phyloP scores from a whole-genome alignment of 2,797 vertebrate species.

The Peromyscus eremicus region DNA sequence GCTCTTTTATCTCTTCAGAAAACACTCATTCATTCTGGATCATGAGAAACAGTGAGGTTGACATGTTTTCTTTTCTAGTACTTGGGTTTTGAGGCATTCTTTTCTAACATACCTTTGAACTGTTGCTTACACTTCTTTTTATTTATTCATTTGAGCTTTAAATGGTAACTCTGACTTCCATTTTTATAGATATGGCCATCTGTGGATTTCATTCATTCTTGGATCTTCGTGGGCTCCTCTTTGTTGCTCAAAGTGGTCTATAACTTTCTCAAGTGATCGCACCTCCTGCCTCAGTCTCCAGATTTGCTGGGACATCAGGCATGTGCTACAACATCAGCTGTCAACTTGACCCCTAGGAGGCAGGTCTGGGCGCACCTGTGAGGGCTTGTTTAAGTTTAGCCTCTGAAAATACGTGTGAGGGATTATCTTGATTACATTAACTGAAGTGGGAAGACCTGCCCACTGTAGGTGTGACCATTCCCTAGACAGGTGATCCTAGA shows the following conservation, averaged over 20 bases:
- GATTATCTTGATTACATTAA: neutral
- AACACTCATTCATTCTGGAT: neutral
- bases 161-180: neutral
- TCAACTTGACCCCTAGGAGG: neutral
- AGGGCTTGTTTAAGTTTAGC: neutral
- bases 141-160: conserved; percentile 22
- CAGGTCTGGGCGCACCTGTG: neutral
- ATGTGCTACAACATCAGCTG: neutral
- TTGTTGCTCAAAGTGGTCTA: neutral
- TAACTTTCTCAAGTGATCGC: neutral
- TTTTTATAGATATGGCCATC: neutral
- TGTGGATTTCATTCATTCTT: neutral
- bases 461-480: neutral
- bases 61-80: neutral
- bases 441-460: neutral
- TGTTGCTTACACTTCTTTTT: neutral
- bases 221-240: neutral
- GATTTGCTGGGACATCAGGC: neutral
- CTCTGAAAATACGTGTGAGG: neutral
- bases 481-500: neutral
- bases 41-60: neutral
- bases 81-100: neutral
- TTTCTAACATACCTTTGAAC: neutral
- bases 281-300: neutral
- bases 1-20: conserved; percentile 14